Percentiles rank a stretch among this genome's conserved stretches.
Conservation (phyloP, 2,797 vertebrate species). For the Eidolon dupreanum region DNA sequence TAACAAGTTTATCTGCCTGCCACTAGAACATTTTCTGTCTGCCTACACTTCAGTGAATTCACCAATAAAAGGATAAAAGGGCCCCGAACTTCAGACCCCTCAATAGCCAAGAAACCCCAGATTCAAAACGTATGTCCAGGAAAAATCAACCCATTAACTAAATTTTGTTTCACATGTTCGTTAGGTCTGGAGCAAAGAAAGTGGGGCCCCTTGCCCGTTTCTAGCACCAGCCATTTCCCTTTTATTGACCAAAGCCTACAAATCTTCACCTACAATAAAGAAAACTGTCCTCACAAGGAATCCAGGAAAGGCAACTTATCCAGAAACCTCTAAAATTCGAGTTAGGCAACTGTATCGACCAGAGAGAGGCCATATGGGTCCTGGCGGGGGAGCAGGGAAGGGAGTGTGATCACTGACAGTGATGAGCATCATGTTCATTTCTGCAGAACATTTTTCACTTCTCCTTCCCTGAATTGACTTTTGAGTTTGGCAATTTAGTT, state of each 20-base stretch:
- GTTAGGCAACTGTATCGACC: background rate
- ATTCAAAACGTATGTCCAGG: slow-evolving; percentile 82
- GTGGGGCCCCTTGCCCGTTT: background rate
- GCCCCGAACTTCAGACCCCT: slow-evolving; percentile 74
- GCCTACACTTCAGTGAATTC: slow-evolving; percentile 86
- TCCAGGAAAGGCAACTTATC: slow-evolving; percentile 28
- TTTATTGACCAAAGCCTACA: slow-evolving; percentile 64
- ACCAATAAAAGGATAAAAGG: slow-evolving; percentile 88
- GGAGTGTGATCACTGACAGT: background rate
- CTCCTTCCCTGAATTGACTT: background rate
- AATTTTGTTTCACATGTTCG: slow-evolving; percentile 52
- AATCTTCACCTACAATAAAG: slow-evolving; percentile 48
- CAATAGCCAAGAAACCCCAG: slow-evolving; percentile 76
- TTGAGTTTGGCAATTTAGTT: background rate
- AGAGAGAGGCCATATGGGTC: background rate
- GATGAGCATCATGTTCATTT: background rate
- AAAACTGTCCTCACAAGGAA: slow-evolving; percentile 39
- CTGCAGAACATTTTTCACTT: background rate
- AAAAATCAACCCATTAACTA: slow-evolving; percentile 71
- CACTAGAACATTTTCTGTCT: slow-evolving; percentile 88
- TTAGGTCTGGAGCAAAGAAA: background rate
- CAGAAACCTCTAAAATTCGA: background rate
- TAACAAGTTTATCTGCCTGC: slow-evolving; percentile 89
- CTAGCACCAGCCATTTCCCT: slow-evolving; percentile 12
- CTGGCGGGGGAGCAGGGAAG: background rate